Conservation (phyloP, 2,797 vertebrate genomes). For the Cygnus olor region DNA sequence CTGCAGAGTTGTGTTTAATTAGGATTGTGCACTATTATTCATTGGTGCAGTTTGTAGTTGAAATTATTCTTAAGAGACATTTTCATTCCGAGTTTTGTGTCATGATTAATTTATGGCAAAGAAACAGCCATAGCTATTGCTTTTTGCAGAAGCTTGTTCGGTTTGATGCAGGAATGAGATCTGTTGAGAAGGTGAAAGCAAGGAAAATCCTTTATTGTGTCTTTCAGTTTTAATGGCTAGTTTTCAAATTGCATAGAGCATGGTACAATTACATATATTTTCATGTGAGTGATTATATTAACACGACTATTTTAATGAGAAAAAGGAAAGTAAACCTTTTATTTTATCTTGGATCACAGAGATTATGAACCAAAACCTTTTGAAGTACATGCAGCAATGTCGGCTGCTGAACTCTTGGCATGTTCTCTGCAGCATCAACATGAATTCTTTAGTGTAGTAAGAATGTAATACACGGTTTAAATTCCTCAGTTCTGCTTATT, state of each 20-base stretch:
- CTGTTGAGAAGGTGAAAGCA: constrained; percentile 63
- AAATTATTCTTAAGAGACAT: constrained; percentile 83
- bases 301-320: constrained; percentile 55
- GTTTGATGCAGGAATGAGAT: constrained; percentile 62
- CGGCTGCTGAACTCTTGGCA: constrained; percentile 33
- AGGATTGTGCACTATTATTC: constrained; percentile 86
- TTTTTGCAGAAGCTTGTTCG: constrained; percentile 66
- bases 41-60: constrained; percentile 76
- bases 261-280: constrained; percentile 51
- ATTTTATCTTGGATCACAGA: constrained; percentile 53
- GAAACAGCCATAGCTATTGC: constrained; percentile 72
- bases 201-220: constrained; percentile 65
- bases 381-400: constrained; percentile 12
- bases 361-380: constrained; percentile 48
- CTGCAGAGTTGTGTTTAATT: constrained; percentile 87
- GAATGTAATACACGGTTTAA: background rate
- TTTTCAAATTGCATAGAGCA: constrained; percentile 41
- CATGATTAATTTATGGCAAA: constrained; percentile 80
- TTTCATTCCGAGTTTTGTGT: constrained; percentile 80
- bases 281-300: constrained; percentile 56
- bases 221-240: constrained; percentile 56
- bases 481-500: constrained; percentile 49
- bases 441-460: constrained; percentile 11
- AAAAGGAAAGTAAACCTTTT: constrained; percentile 55
- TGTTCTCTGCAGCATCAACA: constrained; percentile 33